Percentiles rank a stretch among this genome's conserved stretches.
Evolutionary conservation across 2,113 vertebrate species (phyloP).

Genomic region (Strix aluco): DNA sequence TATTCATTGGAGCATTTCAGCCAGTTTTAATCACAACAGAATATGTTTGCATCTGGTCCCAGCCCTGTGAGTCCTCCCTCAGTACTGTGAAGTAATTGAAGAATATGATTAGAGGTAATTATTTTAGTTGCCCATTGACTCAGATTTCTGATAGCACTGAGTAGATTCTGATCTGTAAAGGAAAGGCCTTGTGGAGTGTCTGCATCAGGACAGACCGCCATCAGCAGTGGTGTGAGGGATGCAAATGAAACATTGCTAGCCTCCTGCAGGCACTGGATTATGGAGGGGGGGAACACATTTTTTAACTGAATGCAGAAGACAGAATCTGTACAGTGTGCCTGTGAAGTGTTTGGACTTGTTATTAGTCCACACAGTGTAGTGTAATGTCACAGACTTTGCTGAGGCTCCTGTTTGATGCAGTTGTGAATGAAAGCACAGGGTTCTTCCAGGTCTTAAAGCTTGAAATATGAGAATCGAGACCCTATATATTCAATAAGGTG

Average conservation of each 20-base stretch:
- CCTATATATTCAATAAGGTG: background rate
- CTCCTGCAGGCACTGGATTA: background rate
- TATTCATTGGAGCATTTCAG: background rate
- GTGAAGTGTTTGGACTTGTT: background rate
- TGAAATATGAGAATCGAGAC: background rate
- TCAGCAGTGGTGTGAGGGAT: background rate
- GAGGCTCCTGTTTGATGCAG: background rate
- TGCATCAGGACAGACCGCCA: background rate
- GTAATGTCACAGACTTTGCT: background rate
- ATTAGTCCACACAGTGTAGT: background rate
- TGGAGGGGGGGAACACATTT: background rate
- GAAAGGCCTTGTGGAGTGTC: background rate
- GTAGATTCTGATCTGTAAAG: background rate
- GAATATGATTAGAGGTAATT: constrained; percentile 41
- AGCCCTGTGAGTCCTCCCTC: background rate
- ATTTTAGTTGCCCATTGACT: constrained; percentile 26
- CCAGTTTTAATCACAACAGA: constrained; percentile 22
- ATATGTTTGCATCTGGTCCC: background rate
- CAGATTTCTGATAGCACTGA: background rate
- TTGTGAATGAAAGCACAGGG: background rate
- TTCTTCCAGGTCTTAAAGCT: background rate
- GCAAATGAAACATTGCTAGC: background rate
- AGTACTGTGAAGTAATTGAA: constrained; percentile 18
- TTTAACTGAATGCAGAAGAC: background rate
- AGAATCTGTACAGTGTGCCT: background rate